Conservation (phyloP, 2,113 vertebrate genomes). For the Phainopepla nitens region DNA sequence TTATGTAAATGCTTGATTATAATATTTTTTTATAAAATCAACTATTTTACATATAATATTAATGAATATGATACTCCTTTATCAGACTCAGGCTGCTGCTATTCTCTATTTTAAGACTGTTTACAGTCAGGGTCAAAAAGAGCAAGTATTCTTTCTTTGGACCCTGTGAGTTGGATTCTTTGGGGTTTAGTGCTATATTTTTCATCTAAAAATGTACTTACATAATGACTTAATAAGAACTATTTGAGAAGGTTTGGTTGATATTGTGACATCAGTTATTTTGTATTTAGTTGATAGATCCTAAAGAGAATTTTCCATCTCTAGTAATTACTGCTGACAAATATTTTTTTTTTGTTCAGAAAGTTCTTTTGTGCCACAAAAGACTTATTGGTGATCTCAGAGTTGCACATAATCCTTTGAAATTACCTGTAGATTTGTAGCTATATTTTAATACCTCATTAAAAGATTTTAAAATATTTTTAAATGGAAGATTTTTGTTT, state of each 20-base stretch:
- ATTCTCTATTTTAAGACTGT: neutral
- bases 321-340: neutral
- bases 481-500: neutral
- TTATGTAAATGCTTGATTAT: neutral
- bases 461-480: constrained; percentile 21
- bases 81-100: neutral
- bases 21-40: neutral
- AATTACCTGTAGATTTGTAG: neutral
- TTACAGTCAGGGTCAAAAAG: neutral
- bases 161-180: neutral
- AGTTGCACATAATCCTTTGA: neutral
- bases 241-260: neutral
- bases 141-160: neutral
- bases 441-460: neutral
- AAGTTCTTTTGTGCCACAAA: neutral
- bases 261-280: neutral
- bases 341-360: neutral
- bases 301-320: neutral
- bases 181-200: neutral
- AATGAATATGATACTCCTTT: neutral
- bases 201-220: neutral
- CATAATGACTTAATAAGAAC: neutral
- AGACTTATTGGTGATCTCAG: neutral
- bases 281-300: neutral
- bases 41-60: neutral